Conservation (phyloP, 2,888 invertebrate genomes). For the Pseudococcus longispinus region DNA sequence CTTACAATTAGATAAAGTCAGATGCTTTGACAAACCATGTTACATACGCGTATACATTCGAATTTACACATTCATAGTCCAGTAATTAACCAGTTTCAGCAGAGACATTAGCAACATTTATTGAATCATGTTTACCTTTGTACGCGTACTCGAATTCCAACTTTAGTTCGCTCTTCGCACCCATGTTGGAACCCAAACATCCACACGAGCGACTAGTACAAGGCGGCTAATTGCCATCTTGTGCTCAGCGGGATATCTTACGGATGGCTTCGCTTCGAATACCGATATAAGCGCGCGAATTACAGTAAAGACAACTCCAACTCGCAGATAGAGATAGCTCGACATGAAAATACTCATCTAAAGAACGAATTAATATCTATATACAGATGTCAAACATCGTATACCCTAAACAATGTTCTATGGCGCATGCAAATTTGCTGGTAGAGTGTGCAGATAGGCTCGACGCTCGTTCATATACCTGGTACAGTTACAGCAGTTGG, state of each 20-base stretch:
- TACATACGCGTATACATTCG: too few relatives aligned
- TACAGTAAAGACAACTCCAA: background rate
- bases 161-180: background rate
- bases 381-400: background rate
- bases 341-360: too few relatives aligned
- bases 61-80: too few relatives aligned
- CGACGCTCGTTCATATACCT: background rate
- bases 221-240: background rate
- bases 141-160: background rate
- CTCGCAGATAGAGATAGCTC: background rate
- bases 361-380: too few relatives aligned
- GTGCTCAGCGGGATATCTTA: background rate
- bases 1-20: too few relatives aligned
- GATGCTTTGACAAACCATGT: too few relatives aligned
- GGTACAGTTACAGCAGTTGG: background rate
- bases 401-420: background rate
- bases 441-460: too few relatives aligned
- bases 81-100: too few relatives aligned
- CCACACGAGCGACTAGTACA: background rate
- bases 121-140: too few relatives aligned
- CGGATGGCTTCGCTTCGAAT: background rate
- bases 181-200: background rate
- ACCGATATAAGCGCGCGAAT: background rate
- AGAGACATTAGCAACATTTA: too few relatives aligned
- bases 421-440: background rate